Conservation (phyloP, 2,888 invertebrate genomes). For the Hartigia nigra region DNA sequence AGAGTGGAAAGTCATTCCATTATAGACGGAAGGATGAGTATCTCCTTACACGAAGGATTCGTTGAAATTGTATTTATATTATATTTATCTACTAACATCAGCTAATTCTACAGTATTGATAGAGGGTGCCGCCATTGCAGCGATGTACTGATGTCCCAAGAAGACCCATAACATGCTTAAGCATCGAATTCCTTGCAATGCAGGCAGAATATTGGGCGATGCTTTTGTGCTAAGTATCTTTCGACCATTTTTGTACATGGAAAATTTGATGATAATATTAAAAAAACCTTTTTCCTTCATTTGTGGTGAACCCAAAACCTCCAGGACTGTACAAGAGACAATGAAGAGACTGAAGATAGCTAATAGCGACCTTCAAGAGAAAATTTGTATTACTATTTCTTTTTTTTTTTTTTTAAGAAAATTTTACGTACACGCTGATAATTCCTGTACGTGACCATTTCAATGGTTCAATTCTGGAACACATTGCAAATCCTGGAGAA, state of each 20-base stretch:
- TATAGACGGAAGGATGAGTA: constrained; percentile 12
- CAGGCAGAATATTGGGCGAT: constrained; percentile 51
- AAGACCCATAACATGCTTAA: constrained; percentile 67
- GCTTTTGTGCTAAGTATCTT: constrained; percentile 55
- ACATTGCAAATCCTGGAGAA: constrained; percentile 10
- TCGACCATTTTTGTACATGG: constrained; percentile 59
- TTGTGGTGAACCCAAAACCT: constrained; percentile 17
- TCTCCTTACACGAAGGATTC: constrained; percentile 9
- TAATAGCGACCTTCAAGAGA: neutral
- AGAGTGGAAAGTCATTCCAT: neutral
- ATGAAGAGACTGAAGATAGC: constrained; percentile 28
- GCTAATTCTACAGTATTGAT: constrained; percentile 59
- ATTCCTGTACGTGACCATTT: constrained; percentile 24
- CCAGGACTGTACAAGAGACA: constrained; percentile 39
- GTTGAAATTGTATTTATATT: neutral
- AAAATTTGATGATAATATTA: constrained; percentile 49
- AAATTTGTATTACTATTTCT: no score
- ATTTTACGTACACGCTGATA: neutral
- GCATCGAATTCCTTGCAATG: constrained; percentile 68
- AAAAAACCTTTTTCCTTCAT: no score
- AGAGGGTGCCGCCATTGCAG: constrained; percentile 53
- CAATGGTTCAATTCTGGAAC: constrained; percentile 23
- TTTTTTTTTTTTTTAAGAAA: neutral
- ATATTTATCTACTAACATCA: constrained; percentile 55
- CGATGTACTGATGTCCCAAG: constrained; percentile 65